Evolutionary conservation across 1,140 invertebrate genomes (phyloP).

Genomic region (Listronotus bonariensis): DNA sequence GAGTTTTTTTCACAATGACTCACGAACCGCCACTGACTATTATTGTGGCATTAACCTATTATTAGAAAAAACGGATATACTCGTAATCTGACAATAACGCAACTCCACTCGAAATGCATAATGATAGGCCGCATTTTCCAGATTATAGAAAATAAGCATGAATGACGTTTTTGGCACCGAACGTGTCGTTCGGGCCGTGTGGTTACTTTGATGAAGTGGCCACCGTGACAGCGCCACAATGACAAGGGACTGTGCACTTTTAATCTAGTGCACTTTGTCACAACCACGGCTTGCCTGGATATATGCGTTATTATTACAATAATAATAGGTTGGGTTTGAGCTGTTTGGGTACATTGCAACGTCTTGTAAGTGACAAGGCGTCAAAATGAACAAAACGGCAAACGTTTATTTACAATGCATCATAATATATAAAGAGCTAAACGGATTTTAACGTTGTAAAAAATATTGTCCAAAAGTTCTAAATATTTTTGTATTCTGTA

Average conservation of each 20-base stretch:
- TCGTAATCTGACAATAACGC: slow-evolving; percentile 2
- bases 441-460: too few species aligned
- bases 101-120: slow-evolving; percentile 6
- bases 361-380: slow-evolving; percentile 23
- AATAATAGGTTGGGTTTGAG: slow-evolving; percentile 21
- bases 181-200: slow-evolving; percentile 37
- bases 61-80: background rate
- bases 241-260: slow-evolving; percentile 36
- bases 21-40: too few species aligned
- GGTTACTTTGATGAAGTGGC: slow-evolving; percentile 47
- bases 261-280: slow-evolving; percentile 50
- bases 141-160: slow-evolving; percentile 34
- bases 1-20: too few species aligned
- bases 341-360: slow-evolving; percentile 8
- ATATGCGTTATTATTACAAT: slow-evolving; percentile 31
- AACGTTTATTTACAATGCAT: background rate
- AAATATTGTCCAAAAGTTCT: too few species aligned
- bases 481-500: too few species aligned
- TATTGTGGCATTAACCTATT: too few species aligned
- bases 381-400: slow-evolving; percentile 5
- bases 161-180: slow-evolving; percentile 39
- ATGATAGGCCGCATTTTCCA: slow-evolving; percentile 16
- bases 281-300: slow-evolving; percentile 35
- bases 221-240: slow-evolving; percentile 45
- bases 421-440: too few species aligned